A percentile compares a stretch with the other conserved stretches of the same genome.
These are phyloP conservation scores for Laupala kohalensis DNA, from an alignment of 1,140 invertebrate species.

Conservation along the genomic window DNA sequence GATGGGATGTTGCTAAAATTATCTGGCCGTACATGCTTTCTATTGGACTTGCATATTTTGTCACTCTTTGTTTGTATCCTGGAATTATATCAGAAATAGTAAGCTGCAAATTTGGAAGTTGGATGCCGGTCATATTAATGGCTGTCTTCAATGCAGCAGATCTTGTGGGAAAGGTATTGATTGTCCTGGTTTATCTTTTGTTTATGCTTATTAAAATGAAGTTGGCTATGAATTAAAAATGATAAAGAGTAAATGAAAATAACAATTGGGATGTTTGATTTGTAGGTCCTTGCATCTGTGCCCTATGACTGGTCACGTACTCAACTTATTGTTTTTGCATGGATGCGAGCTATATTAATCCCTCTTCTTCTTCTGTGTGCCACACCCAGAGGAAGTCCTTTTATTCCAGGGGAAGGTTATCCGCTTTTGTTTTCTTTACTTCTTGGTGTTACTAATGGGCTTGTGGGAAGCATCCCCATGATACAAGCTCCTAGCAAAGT, in stretches of 20 bases:
- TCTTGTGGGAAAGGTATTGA: conserved; percentile 73
- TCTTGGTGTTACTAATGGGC: conserved; percentile 71
- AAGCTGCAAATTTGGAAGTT: conserved; percentile 64
- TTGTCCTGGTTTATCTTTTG: too few relatives aligned
- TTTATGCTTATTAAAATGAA: too few relatives aligned
- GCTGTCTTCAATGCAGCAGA: conserved; percentile 75
- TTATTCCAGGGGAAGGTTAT: conserved; percentile 53
- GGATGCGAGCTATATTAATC: conserved; percentile 54
- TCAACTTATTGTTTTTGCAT: conserved; percentile 56
- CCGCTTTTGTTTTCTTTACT: conserved; percentile 50
- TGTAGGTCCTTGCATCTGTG: conserved; percentile 61
- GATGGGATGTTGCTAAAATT: conserved; percentile 60
- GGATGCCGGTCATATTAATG: conserved; percentile 88
- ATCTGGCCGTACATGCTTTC: conserved; percentile 83
- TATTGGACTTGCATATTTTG: conserved; percentile 73
- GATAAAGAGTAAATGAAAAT: too few relatives aligned
- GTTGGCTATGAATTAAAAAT: too few relatives aligned
- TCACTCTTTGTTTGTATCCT: conserved; percentile 76
- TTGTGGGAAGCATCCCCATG: conserved; percentile 82
- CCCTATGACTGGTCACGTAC: conserved; percentile 65
- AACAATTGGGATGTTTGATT: too few relatives aligned
- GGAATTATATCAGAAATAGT: conserved; percentile 78
- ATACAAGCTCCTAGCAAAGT: conserved; percentile 75
- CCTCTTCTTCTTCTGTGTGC: conserved; percentile 69
- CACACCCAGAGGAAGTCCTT: conserved; percentile 52